Evolutionary conservation across 2,888 invertebrate species (phyloP).

Genomic region (Calephelis perditalis): DNA sequence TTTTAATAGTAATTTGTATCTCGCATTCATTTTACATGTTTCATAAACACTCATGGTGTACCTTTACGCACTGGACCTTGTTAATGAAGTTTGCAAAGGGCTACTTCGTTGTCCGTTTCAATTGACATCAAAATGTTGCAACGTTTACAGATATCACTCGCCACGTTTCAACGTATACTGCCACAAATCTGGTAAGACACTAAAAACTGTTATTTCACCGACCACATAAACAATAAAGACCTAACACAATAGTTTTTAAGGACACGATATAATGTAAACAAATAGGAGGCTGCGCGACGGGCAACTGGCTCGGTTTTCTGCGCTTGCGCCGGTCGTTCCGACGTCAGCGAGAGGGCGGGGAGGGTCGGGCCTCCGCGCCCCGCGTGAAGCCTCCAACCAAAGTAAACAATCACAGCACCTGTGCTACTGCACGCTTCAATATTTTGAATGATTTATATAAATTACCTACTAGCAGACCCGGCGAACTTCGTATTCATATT

Average conservation of each 20-base stretch:
- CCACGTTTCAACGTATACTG: conserved; percentile 1
- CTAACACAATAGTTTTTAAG: background rate
- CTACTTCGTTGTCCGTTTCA: background rate
- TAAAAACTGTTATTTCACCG: background rate
- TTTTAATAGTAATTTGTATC: background rate
- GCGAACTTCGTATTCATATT: too few species aligned
- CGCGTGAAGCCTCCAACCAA: conserved; percentile 50
- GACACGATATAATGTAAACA: conserved; percentile 50
- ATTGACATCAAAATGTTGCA: background rate
- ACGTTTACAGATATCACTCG: background rate
- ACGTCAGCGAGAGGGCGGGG: conserved; percentile 40
- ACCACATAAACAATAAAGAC: background rate
- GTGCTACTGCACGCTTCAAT: conserved; percentile 30
- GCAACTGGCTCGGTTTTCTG: conserved; percentile 67
- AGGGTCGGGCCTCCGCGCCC: conserved; percentile 45
- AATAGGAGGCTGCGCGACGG: conserved; percentile 73
- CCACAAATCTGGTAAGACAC: background rate
- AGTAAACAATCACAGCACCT: conserved; percentile 65
- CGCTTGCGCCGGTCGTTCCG: conserved; percentile 60
- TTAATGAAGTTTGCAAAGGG: too few species aligned
- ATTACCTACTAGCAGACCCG: too few species aligned
- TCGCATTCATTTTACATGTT: background rate
- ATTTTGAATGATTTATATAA: too few species aligned
- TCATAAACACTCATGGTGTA: too few species aligned
- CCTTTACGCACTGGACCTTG: too few species aligned